A percentile compares a stretch with the other conserved stretches of the same genome.
Evolutionary conservation across 2,113 vertebrate species (phyloP).

Genomic region (Chaetura pelagica): DNA sequence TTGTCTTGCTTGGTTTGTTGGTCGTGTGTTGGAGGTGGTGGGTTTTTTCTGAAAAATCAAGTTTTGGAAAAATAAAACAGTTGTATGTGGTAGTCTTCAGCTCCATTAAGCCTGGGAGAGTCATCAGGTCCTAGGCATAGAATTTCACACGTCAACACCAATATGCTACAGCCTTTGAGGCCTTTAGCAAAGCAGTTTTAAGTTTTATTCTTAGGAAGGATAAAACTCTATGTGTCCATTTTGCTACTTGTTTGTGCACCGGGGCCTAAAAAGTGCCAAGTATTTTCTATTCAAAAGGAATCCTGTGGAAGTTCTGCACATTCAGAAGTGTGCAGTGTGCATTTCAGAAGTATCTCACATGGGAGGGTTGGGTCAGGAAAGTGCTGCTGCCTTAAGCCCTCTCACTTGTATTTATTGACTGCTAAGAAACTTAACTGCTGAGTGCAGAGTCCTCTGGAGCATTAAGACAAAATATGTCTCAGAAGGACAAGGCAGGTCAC

Average conservation of each 20-base stretch:
- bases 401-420: neutral
- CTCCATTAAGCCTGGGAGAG: neutral
- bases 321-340: neutral
- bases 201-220: neutral
- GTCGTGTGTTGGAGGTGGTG: neutral
- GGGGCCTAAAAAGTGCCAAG: neutral
- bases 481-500: neutral
- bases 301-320: neutral
- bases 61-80: neutral
- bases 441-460: neutral
- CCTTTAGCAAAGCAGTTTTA: neutral
- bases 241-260: neutral
- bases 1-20: neutral
- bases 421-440: neutral
- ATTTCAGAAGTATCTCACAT: neutral
- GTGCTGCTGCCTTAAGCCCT: neutral
- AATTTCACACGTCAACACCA: neutral
- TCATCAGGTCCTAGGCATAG: neutral
- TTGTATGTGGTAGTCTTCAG: neutral
- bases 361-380: neutral
- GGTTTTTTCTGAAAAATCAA: neutral
- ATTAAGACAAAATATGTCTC: neutral
- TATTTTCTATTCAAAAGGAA: neutral
- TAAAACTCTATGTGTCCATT: neutral
- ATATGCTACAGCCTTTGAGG: neutral